Conservation (phyloP, 2,797 vertebrate species). For the Girardinus metallicus region DNA sequence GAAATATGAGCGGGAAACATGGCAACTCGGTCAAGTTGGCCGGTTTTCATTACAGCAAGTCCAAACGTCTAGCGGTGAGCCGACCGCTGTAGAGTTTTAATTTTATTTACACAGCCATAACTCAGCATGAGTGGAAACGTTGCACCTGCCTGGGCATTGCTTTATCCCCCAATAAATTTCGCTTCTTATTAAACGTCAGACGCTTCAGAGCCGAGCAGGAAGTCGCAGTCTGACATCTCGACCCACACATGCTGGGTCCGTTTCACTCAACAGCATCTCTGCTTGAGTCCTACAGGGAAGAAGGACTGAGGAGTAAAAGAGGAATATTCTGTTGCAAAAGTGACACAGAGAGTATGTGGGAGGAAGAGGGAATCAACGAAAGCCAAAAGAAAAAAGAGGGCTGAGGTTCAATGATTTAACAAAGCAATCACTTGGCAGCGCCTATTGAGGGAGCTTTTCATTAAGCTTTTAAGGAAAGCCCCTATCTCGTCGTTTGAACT, state of each 20-base stretch:
- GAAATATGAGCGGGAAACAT: neutral
- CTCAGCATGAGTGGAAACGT: constrained; percentile 45
- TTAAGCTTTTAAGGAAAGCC: constrained; percentile 59
- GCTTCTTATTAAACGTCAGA: constrained; percentile 39
- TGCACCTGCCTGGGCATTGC: constrained; percentile 61
- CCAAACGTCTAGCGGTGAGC: constrained; percentile 3
- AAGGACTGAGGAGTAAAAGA: constrained; percentile 22
- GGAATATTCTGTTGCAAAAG: constrained; percentile 29
- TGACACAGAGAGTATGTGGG: constrained; percentile 42
- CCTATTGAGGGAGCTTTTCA: constrained; percentile 58
- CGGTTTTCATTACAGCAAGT: constrained; percentile 22
- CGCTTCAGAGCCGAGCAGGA: constrained; percentile 33
- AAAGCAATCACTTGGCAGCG: constrained; percentile 58
- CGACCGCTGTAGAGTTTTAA: constrained; percentile 18
- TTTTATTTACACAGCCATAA: constrained; percentile 55
- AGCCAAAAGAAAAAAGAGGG: constrained; percentile 15
- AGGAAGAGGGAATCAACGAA: constrained; percentile 42
- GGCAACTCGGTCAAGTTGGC: neutral
- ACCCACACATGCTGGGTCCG: constrained; percentile 23
- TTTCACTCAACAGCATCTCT: constrained; percentile 32
- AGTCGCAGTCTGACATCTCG: constrained; percentile 42
- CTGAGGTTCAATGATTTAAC: constrained; percentile 53
- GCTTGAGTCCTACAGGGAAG: constrained; percentile 17
- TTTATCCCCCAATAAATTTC: constrained; percentile 60
- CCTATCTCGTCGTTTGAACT: constrained; percentile 57